Evolutionary conservation across 2,113 vertebrate species (phyloP).

Genomic region (Cinclus cinclus): DNA sequence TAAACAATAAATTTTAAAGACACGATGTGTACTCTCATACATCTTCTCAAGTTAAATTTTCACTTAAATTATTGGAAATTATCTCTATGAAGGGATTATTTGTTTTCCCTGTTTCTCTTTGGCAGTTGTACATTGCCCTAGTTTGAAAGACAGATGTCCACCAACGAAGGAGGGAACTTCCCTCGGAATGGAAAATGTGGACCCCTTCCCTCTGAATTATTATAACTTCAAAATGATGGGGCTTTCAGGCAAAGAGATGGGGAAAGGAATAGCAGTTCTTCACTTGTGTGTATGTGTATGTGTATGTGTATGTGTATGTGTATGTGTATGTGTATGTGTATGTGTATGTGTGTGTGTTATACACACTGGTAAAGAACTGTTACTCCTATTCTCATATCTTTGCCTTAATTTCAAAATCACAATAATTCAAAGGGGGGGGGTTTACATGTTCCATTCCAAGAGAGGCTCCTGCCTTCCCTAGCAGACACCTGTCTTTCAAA

Average conservation of each 20-base stretch:
- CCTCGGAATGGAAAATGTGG: neutral
- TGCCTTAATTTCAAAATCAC: no score
- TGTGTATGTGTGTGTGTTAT: no score
- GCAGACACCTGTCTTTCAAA: no score
- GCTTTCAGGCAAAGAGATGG: neutral
- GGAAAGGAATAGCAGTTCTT: neutral
- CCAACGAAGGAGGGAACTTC: neutral
- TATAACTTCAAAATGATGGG: neutral
- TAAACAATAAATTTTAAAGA: neutral
- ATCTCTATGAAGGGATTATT: neutral
- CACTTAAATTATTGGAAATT: neutral
- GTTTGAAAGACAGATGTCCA: neutral
- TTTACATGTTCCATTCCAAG: no score
- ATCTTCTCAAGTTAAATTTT: neutral
- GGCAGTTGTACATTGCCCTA: neutral
- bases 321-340: no score
- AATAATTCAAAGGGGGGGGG: no score
- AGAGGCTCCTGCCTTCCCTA: no score
- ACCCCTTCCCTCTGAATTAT: neutral
- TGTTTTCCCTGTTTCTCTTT: neutral
- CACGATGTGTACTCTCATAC: fast-evolving
- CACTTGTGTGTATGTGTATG: no score
- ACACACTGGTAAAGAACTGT: no score
- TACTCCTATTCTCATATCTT: no score
- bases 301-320: no score